Conservation (phyloP, 2,797 vertebrate genomes). For the Valencia hispanica region DNA sequence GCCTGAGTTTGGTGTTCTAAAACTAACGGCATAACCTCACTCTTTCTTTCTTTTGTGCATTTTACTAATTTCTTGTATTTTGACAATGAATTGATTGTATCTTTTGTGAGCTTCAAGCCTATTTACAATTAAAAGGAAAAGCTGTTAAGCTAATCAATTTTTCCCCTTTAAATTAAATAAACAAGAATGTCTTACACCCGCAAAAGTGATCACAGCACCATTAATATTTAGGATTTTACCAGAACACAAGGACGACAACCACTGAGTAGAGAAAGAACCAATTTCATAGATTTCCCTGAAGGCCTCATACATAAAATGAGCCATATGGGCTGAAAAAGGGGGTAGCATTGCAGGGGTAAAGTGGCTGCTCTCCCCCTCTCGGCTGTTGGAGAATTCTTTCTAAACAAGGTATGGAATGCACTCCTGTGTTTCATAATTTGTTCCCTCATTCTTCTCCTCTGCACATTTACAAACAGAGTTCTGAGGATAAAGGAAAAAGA, state of each 20-base stretch:
- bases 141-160: background rate
- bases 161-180: background rate
- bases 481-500: constrained; percentile 44
- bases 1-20: background rate
- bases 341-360: constrained; percentile 43
- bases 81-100: background rate
- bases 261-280: constrained; percentile 8
- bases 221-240: background rate
- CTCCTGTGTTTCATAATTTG: constrained; percentile 82
- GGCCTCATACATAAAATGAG: constrained; percentile 50
- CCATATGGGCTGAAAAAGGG: constrained; percentile 66
- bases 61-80: background rate
- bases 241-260: background rate
- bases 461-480: constrained; percentile 76
- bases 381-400: constrained; percentile 76
- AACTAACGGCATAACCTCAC: background rate
- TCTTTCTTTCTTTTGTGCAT: background rate
- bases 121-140: background rate
- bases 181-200: background rate
- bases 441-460: constrained; percentile 76
- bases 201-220: background rate
- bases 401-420: constrained; percentile 88
- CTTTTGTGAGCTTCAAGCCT: background rate
- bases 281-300: constrained; percentile 32
- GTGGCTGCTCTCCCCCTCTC: constrained; percentile 62